Evolutionary conservation across 2,113 vertebrate species (phyloP).

Genomic region (Nycticorax nycticorax): DNA sequence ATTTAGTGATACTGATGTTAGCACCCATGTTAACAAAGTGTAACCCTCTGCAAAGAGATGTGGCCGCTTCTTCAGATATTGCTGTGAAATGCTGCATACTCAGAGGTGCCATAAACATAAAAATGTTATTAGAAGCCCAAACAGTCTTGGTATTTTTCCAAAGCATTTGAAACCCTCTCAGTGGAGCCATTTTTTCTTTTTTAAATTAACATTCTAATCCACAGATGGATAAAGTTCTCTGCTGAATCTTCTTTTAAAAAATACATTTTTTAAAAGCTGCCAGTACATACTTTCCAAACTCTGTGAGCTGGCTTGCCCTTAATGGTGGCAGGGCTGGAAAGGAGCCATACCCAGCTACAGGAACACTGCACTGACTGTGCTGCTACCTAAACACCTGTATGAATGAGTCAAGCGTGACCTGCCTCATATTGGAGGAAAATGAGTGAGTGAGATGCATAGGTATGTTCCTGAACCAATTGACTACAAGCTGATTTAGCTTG

Average conservation of each 20-base stretch:
- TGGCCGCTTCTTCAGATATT: fast-evolving
- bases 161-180: neutral
- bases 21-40: neutral
- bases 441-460: neutral
- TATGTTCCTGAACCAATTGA: neutral
- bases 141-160: neutral
- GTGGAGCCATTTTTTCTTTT: neutral
- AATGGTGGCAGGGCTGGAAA: neutral
- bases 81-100: fast-evolving
- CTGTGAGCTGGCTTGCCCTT: neutral
- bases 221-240: neutral
- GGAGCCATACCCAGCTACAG: neutral
- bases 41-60: neutral
- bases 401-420: neutral
- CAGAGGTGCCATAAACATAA: neutral
- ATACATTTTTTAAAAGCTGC: fast-evolving
- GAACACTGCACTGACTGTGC: neutral
- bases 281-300: neutral
- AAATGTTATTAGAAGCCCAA: neutral
- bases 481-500: neutral
- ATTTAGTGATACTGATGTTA: neutral
- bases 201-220: neutral
- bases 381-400: neutral
- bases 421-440: neutral
- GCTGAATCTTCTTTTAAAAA: neutral